Conservation (phyloP, 2,888 invertebrate genomes). For the Apomyelois bistriatella region DNA sequence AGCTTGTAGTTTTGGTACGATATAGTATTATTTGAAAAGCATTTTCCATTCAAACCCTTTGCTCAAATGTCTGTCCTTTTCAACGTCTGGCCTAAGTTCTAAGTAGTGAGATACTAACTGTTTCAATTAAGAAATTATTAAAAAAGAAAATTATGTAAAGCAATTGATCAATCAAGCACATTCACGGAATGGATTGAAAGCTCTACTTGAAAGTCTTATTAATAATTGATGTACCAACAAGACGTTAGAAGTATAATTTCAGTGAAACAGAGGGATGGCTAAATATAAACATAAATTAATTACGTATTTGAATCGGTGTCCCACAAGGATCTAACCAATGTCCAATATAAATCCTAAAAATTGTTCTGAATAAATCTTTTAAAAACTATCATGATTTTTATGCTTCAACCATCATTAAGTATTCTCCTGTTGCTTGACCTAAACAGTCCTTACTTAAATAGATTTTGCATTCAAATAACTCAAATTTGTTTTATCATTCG, state of each 20-base stretch:
- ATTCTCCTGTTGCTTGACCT: slow-evolving; percentile 25
- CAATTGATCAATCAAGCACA: background rate
- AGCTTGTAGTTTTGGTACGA: slow-evolving; percentile 73
- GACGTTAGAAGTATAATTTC: background rate
- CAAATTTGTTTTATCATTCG: too few species aligned
- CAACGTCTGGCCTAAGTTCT: background rate
- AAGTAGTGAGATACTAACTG: background rate
- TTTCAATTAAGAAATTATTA: background rate
- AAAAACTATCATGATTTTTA: slow-evolving; percentile 11
- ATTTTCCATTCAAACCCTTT: slow-evolving; percentile 19
- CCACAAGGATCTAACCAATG: slow-evolving; percentile 34
- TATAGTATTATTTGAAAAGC: slow-evolving; percentile 25
- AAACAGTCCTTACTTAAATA: slow-evolving; percentile 15
- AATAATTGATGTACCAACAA: too few species aligned
- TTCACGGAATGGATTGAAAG: background rate
- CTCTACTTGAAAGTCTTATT: too few species aligned
- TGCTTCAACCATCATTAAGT: slow-evolving; percentile 19
- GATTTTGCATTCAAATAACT: slow-evolving; percentile 43
- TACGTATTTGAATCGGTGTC: slow-evolving; percentile 26
- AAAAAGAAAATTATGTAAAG: background rate
- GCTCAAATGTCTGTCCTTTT: slow-evolving; percentile 26
- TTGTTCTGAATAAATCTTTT: background rate
- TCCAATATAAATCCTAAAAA: slow-evolving; percentile 22
- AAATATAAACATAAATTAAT: background rate
- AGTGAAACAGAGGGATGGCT: background rate